A percentile compares a stretch with the other conserved stretches of the same genome.
phyloP scores from a whole-genome alignment of 2,113 vertebrate species.

The Taurulus bubalis region DNA sequence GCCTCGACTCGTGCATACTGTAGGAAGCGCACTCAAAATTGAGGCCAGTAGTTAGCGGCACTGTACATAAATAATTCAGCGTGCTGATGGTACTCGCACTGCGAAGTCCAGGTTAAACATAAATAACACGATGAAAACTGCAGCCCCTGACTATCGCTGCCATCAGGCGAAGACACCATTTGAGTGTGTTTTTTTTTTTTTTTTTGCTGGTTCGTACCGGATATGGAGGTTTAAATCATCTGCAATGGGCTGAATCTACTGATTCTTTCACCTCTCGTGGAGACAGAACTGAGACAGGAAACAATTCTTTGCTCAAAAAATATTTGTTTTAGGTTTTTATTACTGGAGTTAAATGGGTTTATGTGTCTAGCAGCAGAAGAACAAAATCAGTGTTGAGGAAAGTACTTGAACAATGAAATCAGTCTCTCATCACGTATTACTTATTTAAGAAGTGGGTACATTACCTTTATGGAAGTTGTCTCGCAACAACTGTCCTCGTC shows the following conservation, averaged over 20 bases:
- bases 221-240: constrained; percentile 18
- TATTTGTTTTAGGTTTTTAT: neutral
- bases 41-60: constrained; percentile 50
- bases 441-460: neutral
- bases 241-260: neutral
- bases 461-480: neutral
- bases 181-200: constrained; percentile 6
- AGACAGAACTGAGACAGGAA: neutral
- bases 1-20: constrained; percentile 9
- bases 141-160: constrained; percentile 10
- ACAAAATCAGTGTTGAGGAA: neutral
- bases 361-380: neutral
- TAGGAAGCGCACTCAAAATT: constrained; percentile 44
- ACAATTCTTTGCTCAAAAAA: neutral
- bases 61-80: constrained; percentile 66
- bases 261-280: neutral
- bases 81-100: constrained; percentile 32
- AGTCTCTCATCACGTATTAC: neutral
- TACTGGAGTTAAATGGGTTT: neutral
- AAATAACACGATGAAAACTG: constrained; percentile 32
- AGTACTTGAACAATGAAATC: neutral
- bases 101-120: constrained; percentile 42
- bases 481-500: neutral
- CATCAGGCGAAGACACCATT: constrained; percentile 3
- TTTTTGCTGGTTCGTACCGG: neutral